Base-by-base conservation (phyloP, 2,113 vertebrate genomes). In the Plecturocebus donacophilus region DNA sequence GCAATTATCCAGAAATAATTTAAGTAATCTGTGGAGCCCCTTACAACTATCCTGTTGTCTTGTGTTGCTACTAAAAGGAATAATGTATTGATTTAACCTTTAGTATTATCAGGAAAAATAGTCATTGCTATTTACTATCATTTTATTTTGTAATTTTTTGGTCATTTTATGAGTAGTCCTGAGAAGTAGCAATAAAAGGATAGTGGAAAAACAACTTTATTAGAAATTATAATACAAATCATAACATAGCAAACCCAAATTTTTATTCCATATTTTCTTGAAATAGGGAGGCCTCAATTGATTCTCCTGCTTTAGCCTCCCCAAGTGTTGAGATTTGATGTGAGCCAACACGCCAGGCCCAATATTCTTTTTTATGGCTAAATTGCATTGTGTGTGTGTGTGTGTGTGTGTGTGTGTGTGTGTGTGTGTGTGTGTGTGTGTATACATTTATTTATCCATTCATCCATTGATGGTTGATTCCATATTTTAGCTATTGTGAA, bases 1-100 rank as follows among this genome's bases (percentile, higher is more conserved):
- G 45, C 90, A n/a, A 87, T 95, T 95, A 79, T 17, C 52, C 52
- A 73, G 45, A 90, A 64, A 93, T 88, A 97, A 88, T 85, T 93
- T 92, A 92, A 86, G 35, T 89, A 54, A 54, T 68, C 32, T 84
- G 8, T 88, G n/a, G 38, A 89, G 47, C 56, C 40, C 58, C 2
- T 88, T 84, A 70, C 30, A 93, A 45, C 83, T 77, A 91, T 82
- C 35, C 32, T 81, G 80, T 95, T 94, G 14, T 87, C 32, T 84
- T 73, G 58, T 79, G 52, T 97, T 96, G 76, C 56, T 56, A 73
- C 56, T 58, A 58, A 58, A 88, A 88, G 32, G 10, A 91, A 49
- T 47, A 91, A 82, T 21, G 8, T 61, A 66, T 80, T 88, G 32
- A 68, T 90, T 92, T 85, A 87, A 61, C 19, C 61, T 30, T 82